Conservation (phyloP, 2,797 vertebrate species). For the Echeneis naucrates region DNA sequence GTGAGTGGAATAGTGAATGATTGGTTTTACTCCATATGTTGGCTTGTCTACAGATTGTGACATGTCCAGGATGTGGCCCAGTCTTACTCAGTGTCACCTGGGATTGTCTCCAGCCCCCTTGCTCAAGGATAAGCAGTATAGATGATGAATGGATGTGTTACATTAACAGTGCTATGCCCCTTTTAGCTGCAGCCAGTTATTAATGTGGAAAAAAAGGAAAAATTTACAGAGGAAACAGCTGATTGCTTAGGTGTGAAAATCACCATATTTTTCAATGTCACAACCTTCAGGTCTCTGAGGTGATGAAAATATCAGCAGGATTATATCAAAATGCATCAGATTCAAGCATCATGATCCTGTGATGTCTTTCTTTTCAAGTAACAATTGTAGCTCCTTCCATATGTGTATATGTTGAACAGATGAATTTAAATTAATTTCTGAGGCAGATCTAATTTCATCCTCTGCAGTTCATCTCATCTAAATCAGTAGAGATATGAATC, state of each 20-base stretch:
- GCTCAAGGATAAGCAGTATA: too few relatives aligned
- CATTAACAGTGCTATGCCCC: not conserved
- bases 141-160: too few relatives aligned
- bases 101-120: too few relatives aligned
- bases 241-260: constrained; percentile 33
- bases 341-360: constrained; percentile 13
- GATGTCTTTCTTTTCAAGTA: not conserved
- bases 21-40: too few relatives aligned
- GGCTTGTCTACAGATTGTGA: too few relatives aligned
- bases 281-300: constrained; percentile 36
- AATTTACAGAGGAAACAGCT: constrained; percentile 28
- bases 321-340: constrained; percentile 44
- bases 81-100: too few relatives aligned
- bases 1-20: too few relatives aligned
- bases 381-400: constrained; percentile 31
- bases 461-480: constrained; percentile 73
- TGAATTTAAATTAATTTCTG: constrained; percentile 65
- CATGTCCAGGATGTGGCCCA: too few relatives aligned
- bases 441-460: constrained; percentile 66
- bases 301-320: constrained; percentile 17
- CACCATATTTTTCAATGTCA: not conserved
- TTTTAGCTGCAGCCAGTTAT: too few relatives aligned
- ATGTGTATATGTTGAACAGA: constrained; percentile 55
- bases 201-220: not conserved
- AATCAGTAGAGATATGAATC: constrained; percentile 80